These are phyloP conservation scores for Acanthococcus lagerstroemiae DNA, from an alignment of 2,888 invertebrate genomes.

Conservation along the genomic window DNA sequence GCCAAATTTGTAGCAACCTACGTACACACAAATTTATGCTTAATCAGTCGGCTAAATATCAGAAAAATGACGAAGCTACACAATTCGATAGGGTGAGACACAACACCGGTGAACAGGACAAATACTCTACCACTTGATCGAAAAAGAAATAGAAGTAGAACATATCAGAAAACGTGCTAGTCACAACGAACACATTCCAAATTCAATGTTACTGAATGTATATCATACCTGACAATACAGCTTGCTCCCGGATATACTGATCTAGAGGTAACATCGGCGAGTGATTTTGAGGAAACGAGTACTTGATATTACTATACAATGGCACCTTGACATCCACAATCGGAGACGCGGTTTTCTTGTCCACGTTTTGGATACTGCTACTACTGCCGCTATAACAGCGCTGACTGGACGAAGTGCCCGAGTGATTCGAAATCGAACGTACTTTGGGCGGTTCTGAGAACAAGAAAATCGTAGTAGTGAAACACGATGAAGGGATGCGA, in stretches of 20 bases:
- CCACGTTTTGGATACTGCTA: slow-evolving; percentile 8
- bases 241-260: slow-evolving; percentile 80
- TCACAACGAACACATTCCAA: too few species aligned
- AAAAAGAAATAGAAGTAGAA: too few species aligned
- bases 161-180: too few species aligned
- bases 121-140: too few species aligned
- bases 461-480: not conserved
- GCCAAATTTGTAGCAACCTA: slow-evolving; percentile 59
- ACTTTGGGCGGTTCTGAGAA: not conserved
- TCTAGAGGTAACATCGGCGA: slow-evolving; percentile 67
- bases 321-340: slow-evolving; percentile 31
- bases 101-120: not conserved
- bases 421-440: slow-evolving; percentile 31
- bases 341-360: slow-evolving; percentile 28
- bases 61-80: not conserved
- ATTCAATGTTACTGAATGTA: too few species aligned
- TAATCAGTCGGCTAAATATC: not conserved
- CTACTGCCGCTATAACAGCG: slow-evolving; percentile 17
- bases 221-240: slow-evolving; percentile 58
- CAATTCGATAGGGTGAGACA: not conserved
- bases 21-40: slow-evolving; percentile 28
- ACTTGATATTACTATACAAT: slow-evolving; percentile 41
- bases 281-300: slow-evolving; percentile 41
- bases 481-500: not conserved
- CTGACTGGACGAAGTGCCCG: slow-evolving; percentile 24